Base-by-base conservation (phyloP, 2,113 vertebrate genomes). In the Ahaetulla prasina region DNA sequence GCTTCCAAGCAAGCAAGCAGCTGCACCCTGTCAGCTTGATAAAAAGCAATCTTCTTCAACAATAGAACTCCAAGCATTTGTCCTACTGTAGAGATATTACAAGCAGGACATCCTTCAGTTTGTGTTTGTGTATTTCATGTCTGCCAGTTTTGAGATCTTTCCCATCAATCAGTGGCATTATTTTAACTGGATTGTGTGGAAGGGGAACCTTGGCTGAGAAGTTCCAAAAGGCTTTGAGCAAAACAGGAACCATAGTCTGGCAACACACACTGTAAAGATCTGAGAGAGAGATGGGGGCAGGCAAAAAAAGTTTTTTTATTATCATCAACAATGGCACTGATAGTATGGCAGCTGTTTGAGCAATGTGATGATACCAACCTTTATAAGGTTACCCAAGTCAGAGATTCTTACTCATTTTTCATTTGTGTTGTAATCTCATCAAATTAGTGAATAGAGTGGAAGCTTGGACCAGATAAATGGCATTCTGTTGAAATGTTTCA, bases 81-180 rank as follows among this genome's bases (percentile, higher is more conserved):
- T 0, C 60, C 94, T 95, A 92, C 95, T 92, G 94, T 89, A 47
- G 2, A 91, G 93, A 94, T 54, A 88, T 95, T 85, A 52, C 92
- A 94, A 91, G 80, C 63, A 87, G 30, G 68, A 93, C 80, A 91
- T 94, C 50, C 2, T 91, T 68, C 90, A 94, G 94, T 91, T 43
- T 14, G 1, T 90, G 88, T 90, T 92, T 95, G 93, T 93, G 55
- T 94, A 90, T 93, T 93, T 95, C 3, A 0, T 80, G 92, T 52
- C 86, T 96, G 94, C 91, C 93, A 86, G 86, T 0, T 63, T 43
- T 49, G 90, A 91, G 95, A 94, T 93, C 91, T 93, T 91, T 74
- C 53, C 84, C 94, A 94, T 95, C 92, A 95, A 95, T 96, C 95
- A 96, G 55, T 86, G 92, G 89, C 93, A 90, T 93, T 90, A 63